Percentiles rank a stretch among this genome's conserved stretches.
Evolutionary conservation across 2,888 invertebrate genomes (phyloP).

Genomic region (Synanthedon myopaeformis): DNA sequence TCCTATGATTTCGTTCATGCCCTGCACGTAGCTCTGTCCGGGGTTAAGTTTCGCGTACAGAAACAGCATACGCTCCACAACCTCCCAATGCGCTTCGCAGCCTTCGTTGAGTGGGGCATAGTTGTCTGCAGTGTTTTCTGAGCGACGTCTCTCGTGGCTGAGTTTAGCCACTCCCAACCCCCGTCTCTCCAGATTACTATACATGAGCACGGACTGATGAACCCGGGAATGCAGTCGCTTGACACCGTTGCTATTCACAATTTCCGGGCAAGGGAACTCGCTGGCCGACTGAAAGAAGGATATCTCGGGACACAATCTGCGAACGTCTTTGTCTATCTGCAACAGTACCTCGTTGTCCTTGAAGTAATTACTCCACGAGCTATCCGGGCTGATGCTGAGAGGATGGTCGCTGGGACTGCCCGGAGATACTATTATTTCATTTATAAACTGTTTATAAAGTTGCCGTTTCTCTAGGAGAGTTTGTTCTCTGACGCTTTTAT

Average conservation of each 20-base stretch:
- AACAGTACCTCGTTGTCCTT: constrained; percentile 97
- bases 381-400: constrained; percentile 92
- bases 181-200: constrained; percentile 88
- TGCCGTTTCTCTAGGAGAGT: constrained; percentile 80
- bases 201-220: constrained; percentile 85
- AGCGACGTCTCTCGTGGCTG: constrained; percentile 74
- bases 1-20: constrained; percentile 99
- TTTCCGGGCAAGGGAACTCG: constrained; percentile 86
- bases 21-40: constrained; percentile 95
- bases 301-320: constrained; percentile 94
- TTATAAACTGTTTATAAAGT: constrained; percentile 85
- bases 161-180: constrained; percentile 89
- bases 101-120: constrained; percentile 90
- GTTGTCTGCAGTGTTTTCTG: constrained; percentile 72
- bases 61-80: constrained; percentile 95
- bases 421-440: constrained; percentile 90
- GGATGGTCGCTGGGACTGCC: constrained; percentile 88
- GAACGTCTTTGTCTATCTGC: constrained; percentile 98
- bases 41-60: constrained; percentile 98
- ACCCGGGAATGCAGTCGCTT: constrained; percentile 91
- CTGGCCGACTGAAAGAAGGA: constrained; percentile 96
- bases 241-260: constrained; percentile 82
- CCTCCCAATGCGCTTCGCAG: constrained; percentile 98
- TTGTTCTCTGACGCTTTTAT: constrained; percentile 75
- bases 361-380: constrained; percentile 96